Base-by-base conservation (phyloP, 2,888 invertebrate genomes). In the Melanargia galathea region DNA sequence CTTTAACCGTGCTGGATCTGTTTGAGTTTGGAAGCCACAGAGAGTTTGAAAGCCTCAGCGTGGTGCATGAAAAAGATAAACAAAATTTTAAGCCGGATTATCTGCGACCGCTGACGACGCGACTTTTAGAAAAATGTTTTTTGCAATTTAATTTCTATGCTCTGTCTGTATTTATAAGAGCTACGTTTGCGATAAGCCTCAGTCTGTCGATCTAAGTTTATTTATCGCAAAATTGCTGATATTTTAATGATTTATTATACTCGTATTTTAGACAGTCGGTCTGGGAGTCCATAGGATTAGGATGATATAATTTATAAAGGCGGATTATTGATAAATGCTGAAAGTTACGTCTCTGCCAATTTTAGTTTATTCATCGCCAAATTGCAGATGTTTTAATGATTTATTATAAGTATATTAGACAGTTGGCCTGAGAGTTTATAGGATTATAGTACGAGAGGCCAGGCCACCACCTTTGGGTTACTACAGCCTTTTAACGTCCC, bases 41-140 rank as follows among this genome's bases (percentile, higher is more conserved):
- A 7, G 58, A 58, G 58, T 58, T 58, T 13, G 46, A 58, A 63
- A 60, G 35, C 51, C 59, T 38, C 40, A 24, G 43, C 55, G 45
- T 43, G 46, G 55, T 52, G 63, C 51, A 63, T 60, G 56, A 55
- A 60, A 65, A 65, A 65, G 60, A 65, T 63, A 65, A 65, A 65
- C 65, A 65, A 65, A 65, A 63, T 51, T 33, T 57, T 65, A 60
- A 65, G 60, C 60, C 56, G 40, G 65, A 63, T 65, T 48, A 65
- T 56, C 65, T 60, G 60, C 46, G 63, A 51, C 56, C 63, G 57
- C 58, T 35, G 57, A 48, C 48, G 33, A 24, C 2, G 58, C 46
- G 22, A 35, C 22, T 35, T 48, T 58, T 35, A 58, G 35, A 56
- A 56, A 55, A 33, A 46, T 20, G 45, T 22, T 46, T 52, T 18